A percentile compares a stretch with the other conserved stretches of the same genome.
Conservation (phyloP, 2,113 vertebrate species). For the Cheilinus undulatus region DNA sequence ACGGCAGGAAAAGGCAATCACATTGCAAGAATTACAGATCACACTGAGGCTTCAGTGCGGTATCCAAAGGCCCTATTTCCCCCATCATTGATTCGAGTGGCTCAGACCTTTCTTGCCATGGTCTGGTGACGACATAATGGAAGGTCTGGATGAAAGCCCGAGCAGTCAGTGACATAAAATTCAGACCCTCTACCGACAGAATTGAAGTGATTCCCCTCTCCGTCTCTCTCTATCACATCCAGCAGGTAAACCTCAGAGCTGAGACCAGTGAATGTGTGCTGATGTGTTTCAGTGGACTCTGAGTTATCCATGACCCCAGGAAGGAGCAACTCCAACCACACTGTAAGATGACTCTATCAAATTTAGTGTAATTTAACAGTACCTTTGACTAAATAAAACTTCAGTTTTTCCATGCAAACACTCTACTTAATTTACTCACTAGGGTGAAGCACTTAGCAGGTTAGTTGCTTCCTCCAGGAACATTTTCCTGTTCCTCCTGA, state of each 20-base stretch:
- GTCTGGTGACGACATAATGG: constrained; percentile 61
- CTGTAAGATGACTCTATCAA: no score
- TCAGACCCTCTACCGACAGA: constrained; percentile 18
- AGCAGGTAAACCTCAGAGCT: constrained; percentile 25
- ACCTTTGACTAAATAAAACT: no score
- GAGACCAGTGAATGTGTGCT: constrained; percentile 21
- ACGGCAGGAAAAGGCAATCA: constrained; percentile 1
- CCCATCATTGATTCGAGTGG: constrained; percentile 21
- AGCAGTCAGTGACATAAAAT: constrained; percentile 33
- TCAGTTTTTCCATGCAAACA: no score
- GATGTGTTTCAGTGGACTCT: constrained; percentile 43
- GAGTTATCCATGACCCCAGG: constrained; percentile 29
- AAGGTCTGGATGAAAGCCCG: constrained; percentile 55
- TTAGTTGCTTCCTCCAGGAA: no score
- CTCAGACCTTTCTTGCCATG: constrained; percentile 39
- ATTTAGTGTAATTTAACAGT: no score
- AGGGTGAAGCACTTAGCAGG: no score
- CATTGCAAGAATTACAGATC: constrained; percentile 21
- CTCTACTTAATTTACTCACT: no score
- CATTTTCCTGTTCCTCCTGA: no score
- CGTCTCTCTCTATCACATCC: constrained; percentile 40
- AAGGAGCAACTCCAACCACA: constrained; percentile 4
- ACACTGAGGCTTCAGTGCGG: background rate
- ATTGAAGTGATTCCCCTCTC: constrained; percentile 37
- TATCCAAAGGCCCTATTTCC: constrained; percentile 30